These are phyloP conservation scores for Hoplodrina blanda DNA, from an alignment of 2,888 invertebrate genomes.

Conservation along the genomic window DNA sequence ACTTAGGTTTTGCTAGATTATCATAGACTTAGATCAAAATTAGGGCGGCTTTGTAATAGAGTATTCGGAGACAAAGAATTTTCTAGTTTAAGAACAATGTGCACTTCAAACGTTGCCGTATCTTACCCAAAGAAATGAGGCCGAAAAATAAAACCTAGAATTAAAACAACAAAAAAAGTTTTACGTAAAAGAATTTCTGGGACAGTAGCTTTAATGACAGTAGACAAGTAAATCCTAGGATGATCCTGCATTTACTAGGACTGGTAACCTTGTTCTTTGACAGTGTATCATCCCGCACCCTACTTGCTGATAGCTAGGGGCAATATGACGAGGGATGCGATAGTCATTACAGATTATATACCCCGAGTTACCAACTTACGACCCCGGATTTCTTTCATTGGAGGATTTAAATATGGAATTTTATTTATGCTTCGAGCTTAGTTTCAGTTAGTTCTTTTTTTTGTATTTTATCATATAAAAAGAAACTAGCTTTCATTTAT, in stretches of 20 bases:
- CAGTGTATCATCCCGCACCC: slow-evolving; percentile 60
- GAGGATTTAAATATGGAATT: slow-evolving; percentile 36
- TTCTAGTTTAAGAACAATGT: slow-evolving; percentile 33
- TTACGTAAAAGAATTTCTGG: slow-evolving; percentile 43
- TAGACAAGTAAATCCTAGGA: slow-evolving; percentile 43
- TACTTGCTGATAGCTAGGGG: slow-evolving; percentile 60
- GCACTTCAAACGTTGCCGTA: slow-evolving; percentile 29
- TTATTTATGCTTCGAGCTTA: slow-evolving; percentile 10
- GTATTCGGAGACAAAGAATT: slow-evolving; percentile 28
- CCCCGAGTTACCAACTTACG: slow-evolving; percentile 63
- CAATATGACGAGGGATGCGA: slow-evolving; percentile 64
- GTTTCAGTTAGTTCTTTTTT: not conserved
- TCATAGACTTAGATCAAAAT: slow-evolving; percentile 6
- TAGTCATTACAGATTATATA: slow-evolving; percentile 70
- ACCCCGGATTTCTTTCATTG: slow-evolving; percentile 52
- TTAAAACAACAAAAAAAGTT: slow-evolving; percentile 37
- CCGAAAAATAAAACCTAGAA: slow-evolving; percentile 41
- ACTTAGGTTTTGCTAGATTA: not conserved
- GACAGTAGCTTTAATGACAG: slow-evolving; percentile 39
- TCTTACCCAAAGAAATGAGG: slow-evolving; percentile 14
- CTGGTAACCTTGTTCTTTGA: slow-evolving; percentile 50
- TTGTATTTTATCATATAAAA: not conserved
- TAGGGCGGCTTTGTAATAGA: not conserved
- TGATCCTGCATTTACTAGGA: slow-evolving; percentile 35
- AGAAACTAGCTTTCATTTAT: not conserved